A percentile compares a stretch with the other conserved stretches of the same genome.
Conservation (phyloP, 2,113 vertebrate genomes). For the Serilophus lunatus region DNA sequence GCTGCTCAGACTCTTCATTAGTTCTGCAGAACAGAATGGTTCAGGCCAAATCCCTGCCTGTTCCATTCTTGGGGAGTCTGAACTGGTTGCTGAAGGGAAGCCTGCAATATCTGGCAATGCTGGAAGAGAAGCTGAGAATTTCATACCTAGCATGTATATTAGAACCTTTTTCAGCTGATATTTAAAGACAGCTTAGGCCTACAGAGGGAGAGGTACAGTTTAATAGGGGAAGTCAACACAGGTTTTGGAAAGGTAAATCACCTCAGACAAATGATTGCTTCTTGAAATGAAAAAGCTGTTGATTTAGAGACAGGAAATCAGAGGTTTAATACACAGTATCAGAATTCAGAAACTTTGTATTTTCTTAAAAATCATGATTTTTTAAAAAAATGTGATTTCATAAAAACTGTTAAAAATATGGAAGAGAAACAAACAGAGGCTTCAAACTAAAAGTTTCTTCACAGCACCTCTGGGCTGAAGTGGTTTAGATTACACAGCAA, state of each 20-base stretch:
- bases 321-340: constrained; percentile 62
- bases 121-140: constrained; percentile 62
- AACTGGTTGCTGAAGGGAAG: constrained; percentile 29
- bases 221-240: constrained; percentile 79
- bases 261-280: constrained; percentile 72
- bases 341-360: constrained; percentile 51
- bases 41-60: not conserved
- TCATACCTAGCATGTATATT: constrained; percentile 71
- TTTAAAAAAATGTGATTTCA: not conserved
- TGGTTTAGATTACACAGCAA: not conserved
- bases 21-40: too few relatives aligned
- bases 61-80: constrained; percentile 57
- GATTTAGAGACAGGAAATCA: constrained; percentile 70
- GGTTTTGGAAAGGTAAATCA: constrained; percentile 74
- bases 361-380: constrained; percentile 41
- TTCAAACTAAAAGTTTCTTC: not conserved
- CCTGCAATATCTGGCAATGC: constrained; percentile 58
- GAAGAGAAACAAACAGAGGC: not conserved
- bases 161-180: constrained; percentile 74
- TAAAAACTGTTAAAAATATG: not conserved
- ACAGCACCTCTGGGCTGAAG: not conserved
- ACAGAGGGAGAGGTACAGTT: constrained; percentile 69
- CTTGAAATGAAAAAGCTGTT: constrained; percentile 78
- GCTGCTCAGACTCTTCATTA: not conserved
- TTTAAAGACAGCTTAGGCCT: constrained; percentile 78